Percentiles rank a stretch among this genome's conserved stretches.
Evolutionary conservation across 1,140 invertebrate genomes (phyloP).

Genomic region (Callitettix versicolor): DNA sequence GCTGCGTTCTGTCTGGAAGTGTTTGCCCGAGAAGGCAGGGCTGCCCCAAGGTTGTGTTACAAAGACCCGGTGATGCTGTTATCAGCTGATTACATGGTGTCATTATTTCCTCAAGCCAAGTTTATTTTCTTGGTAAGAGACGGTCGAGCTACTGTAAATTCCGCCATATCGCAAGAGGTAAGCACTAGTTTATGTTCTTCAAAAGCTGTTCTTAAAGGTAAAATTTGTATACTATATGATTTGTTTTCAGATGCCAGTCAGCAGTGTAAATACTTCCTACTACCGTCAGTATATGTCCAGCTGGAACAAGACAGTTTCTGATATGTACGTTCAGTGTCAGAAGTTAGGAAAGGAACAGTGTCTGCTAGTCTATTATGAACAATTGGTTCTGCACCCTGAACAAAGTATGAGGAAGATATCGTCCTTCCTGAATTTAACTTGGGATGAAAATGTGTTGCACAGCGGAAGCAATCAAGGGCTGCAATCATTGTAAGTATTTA

Average conservation of each 20-base stretch:
- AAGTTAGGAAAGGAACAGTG: constrained; percentile 75
- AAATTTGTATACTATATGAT: no score
- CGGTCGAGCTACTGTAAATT: constrained; percentile 94
- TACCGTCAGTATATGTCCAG: constrained; percentile 89
- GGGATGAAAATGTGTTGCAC: constrained; percentile 92
- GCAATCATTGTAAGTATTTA: no score
- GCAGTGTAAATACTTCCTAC: constrained; percentile 88
- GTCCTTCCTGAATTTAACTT: constrained; percentile 82
- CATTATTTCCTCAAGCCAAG: constrained; percentile 66
- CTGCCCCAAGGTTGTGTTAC: constrained; percentile 87
- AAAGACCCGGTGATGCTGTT: constrained; percentile 97
- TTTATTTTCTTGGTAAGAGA: constrained; percentile 98
- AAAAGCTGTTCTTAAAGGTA: no score
- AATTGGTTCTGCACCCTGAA: constrained; percentile 87
- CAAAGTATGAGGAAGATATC: constrained; percentile 84
- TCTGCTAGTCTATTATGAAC: constrained; percentile 87
- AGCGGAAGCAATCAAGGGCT: no score
- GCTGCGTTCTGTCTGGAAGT: constrained; percentile 94
- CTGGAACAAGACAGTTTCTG: constrained; percentile 90
- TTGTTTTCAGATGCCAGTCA: constrained; percentile 97
- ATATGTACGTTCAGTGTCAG: constrained; percentile 90
- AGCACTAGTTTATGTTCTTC: no score
- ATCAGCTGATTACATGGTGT: constrained; percentile 68
- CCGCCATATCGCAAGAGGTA: constrained; percentile 90
- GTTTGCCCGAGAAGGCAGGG: constrained; percentile 89